Evolutionary conservation across 2,888 invertebrate species (phyloP), one percentile per base, ranked within the genome.

Genomic region (Asteroscopus sphinx): DNA sequence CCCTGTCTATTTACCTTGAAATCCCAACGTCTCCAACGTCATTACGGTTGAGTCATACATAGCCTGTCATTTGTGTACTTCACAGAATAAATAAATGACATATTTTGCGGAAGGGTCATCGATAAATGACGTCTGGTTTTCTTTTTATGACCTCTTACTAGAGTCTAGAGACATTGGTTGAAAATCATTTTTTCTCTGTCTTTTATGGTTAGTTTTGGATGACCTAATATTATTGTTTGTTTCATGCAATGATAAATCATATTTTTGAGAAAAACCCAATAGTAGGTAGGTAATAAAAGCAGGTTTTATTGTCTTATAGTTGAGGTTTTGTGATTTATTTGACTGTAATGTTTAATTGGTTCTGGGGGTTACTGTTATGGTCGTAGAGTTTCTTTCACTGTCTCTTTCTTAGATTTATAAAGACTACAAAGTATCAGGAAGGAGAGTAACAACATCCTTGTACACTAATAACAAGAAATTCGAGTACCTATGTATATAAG

Each of bases 1-100:
- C 81, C 54, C 47, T 76, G 78, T 77, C 76, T 87, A 77, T 86
- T 88, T 88, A 85, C 83, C 85, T 88, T 87, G 80, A 79, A 77
- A 81, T 78, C 79, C 78, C 79, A 87, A 83, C 76, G 79, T 78
- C 70, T 77, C 72, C 69, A 80, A 77, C 86, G 87, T 89, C 87
- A 87, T 89, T 85, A 83, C 58, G 51, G 81, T 81, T 91, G 90
- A 91, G 80, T 92, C 92, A 92, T 81, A 78, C 92, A 92, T 81
- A 78, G 74, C 59, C 67, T 63, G 73, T 79, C 77, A 75, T 81
- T 83, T 78, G 80, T 87, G 85, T 81, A 86, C 73, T 79, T 79
- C 76, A 80, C 68, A 80, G 80, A 81, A 83, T 79, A 76, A 63
- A 79, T 80, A 81, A 82, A 85, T 77, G 81, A 82, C 83, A 82